Percentiles rank a stretch among this genome's conserved stretches.
Conservation (phyloP, 2,888 invertebrate species). For the Mesochorus sp. region DNA sequence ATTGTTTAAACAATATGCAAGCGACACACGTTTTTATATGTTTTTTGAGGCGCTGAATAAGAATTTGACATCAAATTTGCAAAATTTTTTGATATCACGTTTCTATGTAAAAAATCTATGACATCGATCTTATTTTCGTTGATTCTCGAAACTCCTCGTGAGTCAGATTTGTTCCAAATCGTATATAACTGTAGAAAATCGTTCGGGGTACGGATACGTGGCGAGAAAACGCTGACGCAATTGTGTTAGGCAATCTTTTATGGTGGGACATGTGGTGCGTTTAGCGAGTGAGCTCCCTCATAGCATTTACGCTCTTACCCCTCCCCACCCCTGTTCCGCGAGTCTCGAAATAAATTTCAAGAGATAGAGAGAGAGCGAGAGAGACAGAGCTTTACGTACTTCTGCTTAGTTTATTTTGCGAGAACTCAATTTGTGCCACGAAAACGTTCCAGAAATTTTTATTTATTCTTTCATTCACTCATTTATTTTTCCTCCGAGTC, state of each 20-base stretch:
- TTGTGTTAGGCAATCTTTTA: constrained; percentile 64
- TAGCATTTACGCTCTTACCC: constrained; percentile 19
- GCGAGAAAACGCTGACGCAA: constrained; percentile 65
- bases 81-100: no score
- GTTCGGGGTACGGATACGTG: constrained; percentile 34
- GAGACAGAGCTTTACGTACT: constrained; percentile 49
- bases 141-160: constrained; percentile 42
- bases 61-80: no score
- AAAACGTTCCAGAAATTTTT: neutral
- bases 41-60: no score
- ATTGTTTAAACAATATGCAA: neutral
- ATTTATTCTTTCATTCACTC: neutral
- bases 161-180: constrained; percentile 38
- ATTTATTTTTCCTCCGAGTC: neutral
- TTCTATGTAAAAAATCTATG: no score
- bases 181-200: constrained; percentile 41
- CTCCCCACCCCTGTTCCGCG: neutral
- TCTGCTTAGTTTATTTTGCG: constrained; percentile 51
- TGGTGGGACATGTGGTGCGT: constrained; percentile 61
- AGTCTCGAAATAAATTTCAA: constrained; percentile 58
- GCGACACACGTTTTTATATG: no score
- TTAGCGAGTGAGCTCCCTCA: constrained; percentile 4
- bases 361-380: neutral
- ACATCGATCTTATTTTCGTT: constrained; percentile 60
- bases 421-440: neutral